Evolutionary conservation across 2,888 invertebrate species (phyloP), one percentile per base, ranked within the genome.

Genomic region (Xylota sylvarum): DNA sequence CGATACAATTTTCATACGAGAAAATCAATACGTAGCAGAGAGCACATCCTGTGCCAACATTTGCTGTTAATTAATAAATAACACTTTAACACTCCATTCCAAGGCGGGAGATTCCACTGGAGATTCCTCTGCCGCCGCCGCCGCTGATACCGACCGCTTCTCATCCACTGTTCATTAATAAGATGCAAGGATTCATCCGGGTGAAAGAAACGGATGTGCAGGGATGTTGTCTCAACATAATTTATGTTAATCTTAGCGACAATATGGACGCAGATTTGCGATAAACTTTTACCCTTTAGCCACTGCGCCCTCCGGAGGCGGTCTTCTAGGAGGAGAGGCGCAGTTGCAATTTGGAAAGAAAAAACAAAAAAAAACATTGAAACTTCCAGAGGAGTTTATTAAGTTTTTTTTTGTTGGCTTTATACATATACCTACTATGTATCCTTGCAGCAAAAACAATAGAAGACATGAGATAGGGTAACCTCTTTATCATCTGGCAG

Each of bases 201-300:
- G 76, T 72, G 72, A 82, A 82, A 82, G 82, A 86, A 82, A 72
- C 86, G 86, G 77, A 82, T 86, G 73, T 70, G 81, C 85, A 77
- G 23, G 85, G 77, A 67, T 77, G 76, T 73, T 86, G 86, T 78
- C 82, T 82, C 64, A 73, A 73, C 55, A 82, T 86, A 86, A 86
- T 86, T 82, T 86, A 86, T 86, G 82, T 73, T 86, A 86, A 86
- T 86, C 82, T 82, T 62, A 64, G 73, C 82, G 86, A 86, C 86
- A 86, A 86, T 86, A 86, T 86, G 86, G 86, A 65, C 73, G 73
- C 60, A 82, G 72, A 52, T 82, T 86, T 78, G 62, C 40, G 86
- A 86, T 82, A 86, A 86, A 86, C 77, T 82, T 86, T 82, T 73
- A 48, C 62, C 86, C 55, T 82, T 69, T 70, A 19, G 32, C 37